Conservation (phyloP, 2,797 vertebrate species). For the Rhinella marina region DNA sequence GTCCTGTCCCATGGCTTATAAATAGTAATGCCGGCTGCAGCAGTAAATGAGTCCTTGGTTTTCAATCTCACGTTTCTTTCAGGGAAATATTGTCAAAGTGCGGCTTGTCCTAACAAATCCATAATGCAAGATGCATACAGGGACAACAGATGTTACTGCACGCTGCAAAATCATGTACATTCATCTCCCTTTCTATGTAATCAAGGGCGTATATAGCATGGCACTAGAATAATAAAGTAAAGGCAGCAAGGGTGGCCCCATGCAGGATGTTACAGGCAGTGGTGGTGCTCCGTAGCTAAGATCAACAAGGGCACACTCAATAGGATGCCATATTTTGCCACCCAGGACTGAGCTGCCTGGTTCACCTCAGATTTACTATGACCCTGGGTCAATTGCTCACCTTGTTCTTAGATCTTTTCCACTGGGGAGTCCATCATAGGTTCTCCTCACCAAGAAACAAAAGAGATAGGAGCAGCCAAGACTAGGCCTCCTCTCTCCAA, state of each 20-base stretch:
- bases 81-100: neutral
- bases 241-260: neutral
- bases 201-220: neutral
- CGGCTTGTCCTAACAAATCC: constrained; percentile 17
- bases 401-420: too few species aligned
- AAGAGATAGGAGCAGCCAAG: neutral
- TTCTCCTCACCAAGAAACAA: neutral
- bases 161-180: neutral
- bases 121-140: constrained; percentile 31
- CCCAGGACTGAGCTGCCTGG: neutral
- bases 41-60: constrained; percentile 18
- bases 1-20: neutral
- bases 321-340: neutral
- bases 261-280: neutral
- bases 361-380: too few species aligned
- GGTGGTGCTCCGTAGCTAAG: neutral
- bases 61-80: constrained; percentile 26
- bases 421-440: neutral
- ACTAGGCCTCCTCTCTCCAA: neutral
- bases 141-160: constrained; percentile 11
- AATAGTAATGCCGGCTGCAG: neutral
- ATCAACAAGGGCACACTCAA: neutral
- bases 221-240: neutral
- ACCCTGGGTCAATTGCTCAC: too few species aligned
- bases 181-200: neutral